phyloP scores from a whole-genome alignment of 2,888 invertebrate genomes.

The Hololepta plana region DNA sequence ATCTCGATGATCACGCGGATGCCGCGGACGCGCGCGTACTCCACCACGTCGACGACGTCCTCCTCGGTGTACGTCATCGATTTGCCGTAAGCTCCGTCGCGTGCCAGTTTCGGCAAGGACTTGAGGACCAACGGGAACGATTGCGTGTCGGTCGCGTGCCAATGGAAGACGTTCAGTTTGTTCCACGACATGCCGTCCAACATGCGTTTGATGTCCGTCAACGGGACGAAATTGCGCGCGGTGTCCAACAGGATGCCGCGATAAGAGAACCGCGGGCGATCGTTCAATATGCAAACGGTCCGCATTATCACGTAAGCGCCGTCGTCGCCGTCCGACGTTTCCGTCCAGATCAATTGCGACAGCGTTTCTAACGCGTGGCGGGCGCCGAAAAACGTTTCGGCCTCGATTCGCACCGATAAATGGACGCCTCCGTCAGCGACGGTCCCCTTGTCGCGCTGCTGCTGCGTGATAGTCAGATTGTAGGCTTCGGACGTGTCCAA shows the following conservation, averaged over 20 bases:
- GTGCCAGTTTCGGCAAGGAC: slow-evolving; percentile 57
- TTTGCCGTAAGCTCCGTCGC: slow-evolving; percentile 73
- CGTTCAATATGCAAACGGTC: slow-evolving; percentile 46
- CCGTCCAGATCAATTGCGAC: slow-evolving; percentile 66
- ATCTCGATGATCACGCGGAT: slow-evolving; percentile 77
- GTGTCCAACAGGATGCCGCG: slow-evolving; percentile 84
- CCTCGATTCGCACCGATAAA: too few species aligned
- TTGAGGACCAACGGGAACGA: slow-evolving; percentile 75
- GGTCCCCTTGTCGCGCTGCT: too few species aligned
- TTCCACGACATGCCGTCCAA: slow-evolving; percentile 77
- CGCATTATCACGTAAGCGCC: slow-evolving; percentile 36
- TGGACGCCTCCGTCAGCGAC: too few species aligned
- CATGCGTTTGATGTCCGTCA: slow-evolving; percentile 50
- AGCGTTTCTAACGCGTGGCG: slow-evolving; percentile 62
- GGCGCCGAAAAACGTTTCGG: slow-evolving; percentile 61
- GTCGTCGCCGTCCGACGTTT: slow-evolving; percentile 37
- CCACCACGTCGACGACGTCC: slow-evolving; percentile 40
- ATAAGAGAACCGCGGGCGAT: slow-evolving; percentile 62
- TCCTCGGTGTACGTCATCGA: slow-evolving; percentile 25
- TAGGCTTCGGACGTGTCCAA: slow-evolving; percentile 61
- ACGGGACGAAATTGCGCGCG: slow-evolving; percentile 72
- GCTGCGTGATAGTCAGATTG: slow-evolving; percentile 37
- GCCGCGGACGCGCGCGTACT: slow-evolving; percentile 64
- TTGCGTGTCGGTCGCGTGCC: slow-evolving; percentile 84
- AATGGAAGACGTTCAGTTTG: slow-evolving; percentile 86